phyloP scores from a whole-genome alignment of 2,113 vertebrate genomes.

The Odocoileus hemionus region DNA sequence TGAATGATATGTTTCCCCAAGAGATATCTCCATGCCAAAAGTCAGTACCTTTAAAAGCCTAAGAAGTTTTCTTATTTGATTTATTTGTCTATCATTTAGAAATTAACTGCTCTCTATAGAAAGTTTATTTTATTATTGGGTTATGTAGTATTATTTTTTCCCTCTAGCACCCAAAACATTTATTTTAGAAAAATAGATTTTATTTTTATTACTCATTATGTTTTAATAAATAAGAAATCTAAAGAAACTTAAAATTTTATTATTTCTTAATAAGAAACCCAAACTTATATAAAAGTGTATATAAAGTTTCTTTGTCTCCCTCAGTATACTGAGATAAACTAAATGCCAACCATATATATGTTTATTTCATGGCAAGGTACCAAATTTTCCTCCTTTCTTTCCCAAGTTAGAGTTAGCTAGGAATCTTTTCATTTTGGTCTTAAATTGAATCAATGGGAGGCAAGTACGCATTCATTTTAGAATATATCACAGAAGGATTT shows the following conservation, averaged over 20 bases:
- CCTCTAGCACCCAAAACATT: background rate
- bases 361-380: background rate
- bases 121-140: background rate
- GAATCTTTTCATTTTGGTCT: conserved; percentile 43
- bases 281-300: background rate
- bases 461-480: background rate
- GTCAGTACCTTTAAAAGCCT: background rate
- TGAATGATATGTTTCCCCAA: background rate
- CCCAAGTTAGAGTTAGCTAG: background rate
- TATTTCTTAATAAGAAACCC: background rate
- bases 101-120: background rate
- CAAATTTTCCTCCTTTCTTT: background rate
- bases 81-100: background rate
- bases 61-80: background rate
- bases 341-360: background rate
- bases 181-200: background rate
- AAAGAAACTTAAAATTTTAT: conserved; percentile 8
- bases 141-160: background rate
- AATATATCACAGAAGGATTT: conserved; percentile 21
- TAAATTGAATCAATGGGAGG: conserved; percentile 27
- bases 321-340: background rate
- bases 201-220: background rate
- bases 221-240: background rate
- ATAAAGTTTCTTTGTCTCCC: background rate
- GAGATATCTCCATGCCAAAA: background rate